Conservation (phyloP, 2,113 vertebrate species). For the Irena cyanogastra region DNA sequence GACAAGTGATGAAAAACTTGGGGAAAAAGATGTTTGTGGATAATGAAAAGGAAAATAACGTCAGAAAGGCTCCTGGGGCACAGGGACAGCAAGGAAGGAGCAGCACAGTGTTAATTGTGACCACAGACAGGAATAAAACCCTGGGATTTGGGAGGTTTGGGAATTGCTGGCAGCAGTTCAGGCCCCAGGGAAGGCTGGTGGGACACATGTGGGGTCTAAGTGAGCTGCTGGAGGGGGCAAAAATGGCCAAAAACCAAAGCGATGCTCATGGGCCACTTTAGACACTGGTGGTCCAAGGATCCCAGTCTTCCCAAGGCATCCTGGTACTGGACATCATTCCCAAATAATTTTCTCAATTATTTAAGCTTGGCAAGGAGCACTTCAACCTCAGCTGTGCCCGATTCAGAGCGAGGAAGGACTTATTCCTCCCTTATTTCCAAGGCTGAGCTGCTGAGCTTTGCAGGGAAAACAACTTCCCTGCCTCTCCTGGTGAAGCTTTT, state of each 20-base stretch:
- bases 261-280: neutral
- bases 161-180: neutral
- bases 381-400: neutral
- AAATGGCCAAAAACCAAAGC: neutral
- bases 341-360: neutral
- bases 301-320: fast-evolving
- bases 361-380: neutral
- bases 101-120: fast-evolving
- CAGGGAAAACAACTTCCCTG: neutral
- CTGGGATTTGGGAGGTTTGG: neutral
- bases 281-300: neutral
- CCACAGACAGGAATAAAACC: neutral
- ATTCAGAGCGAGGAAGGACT: neutral
- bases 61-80: neutral
- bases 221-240: fast-evolving
- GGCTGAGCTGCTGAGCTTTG: neutral
- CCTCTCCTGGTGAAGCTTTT: neutral
- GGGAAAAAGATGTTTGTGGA: neutral
- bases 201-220: neutral
- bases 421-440: neutral
- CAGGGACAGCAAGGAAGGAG: neutral
- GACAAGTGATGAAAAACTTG: neutral
- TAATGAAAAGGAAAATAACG: neutral
- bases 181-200: neutral
- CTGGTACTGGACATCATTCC: neutral